Evolutionary conservation across 2,797 vertebrate species (phyloP).

Genomic region (Lepidocolaptes lacrymiger): DNA sequence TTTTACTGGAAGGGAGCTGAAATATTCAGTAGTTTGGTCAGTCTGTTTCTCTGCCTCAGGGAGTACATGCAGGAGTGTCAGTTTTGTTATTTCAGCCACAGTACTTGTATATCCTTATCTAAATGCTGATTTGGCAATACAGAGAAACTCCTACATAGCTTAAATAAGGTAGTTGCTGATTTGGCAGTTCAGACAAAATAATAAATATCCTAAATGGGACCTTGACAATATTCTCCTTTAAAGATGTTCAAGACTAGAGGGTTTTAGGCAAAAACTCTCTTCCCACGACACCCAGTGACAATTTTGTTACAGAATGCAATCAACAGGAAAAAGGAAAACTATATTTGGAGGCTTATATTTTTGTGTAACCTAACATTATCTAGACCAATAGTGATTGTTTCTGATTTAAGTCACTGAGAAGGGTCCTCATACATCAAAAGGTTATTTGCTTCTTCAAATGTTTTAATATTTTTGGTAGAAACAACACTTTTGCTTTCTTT

Average conservation of each 20-base stretch:
- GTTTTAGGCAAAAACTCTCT: background rate
- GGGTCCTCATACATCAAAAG: background rate
- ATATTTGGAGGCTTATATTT: background rate
- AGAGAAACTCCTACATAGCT: background rate
- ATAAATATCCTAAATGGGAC: background rate
- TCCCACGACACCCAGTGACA: background rate
- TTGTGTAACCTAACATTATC: background rate
- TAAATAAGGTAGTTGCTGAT: background rate
- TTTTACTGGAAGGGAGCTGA: background rate
- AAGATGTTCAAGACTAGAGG: background rate
- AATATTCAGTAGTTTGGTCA: conserved; percentile 26
- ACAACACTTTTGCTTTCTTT: background rate
- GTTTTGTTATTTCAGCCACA: background rate
- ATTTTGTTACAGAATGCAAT: background rate
- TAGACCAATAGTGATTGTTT: background rate
- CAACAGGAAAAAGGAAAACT: background rate
- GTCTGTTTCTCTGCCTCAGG: background rate
- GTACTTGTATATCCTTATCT: background rate
- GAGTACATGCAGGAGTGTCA: background rate
- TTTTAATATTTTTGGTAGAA: background rate
- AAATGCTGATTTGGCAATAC: background rate
- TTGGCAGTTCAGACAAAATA: background rate
- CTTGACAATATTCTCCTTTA: background rate
- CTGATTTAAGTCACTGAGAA: background rate
- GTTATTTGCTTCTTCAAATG: background rate